phyloP scores from a whole-genome alignment of 53 echinoderm and acorn worm genomes.

The Holothuria leucospilota region DNA sequence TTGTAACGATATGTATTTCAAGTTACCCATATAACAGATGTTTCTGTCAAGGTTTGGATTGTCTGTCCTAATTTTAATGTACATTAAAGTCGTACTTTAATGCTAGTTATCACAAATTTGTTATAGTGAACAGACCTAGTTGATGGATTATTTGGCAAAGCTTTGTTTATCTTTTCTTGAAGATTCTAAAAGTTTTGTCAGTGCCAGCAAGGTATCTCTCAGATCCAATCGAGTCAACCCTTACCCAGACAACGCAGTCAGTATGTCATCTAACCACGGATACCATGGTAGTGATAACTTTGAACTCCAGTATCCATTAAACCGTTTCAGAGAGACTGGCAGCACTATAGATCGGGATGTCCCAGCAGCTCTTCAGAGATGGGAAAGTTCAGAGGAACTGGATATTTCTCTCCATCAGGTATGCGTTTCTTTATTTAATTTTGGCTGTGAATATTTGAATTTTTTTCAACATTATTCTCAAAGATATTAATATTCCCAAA shows the following conservation, averaged over 20 bases:
- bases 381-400: conserved; percentile 87
- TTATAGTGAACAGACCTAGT: too few species aligned
- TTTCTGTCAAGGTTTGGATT: too few species aligned
- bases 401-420: conserved; percentile 91
- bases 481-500: too few species aligned
- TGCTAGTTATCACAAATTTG: too few species aligned
- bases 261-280: conserved; percentile 52
- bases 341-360: conserved; percentile 41
- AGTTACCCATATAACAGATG: too few species aligned
- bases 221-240: conserved; percentile 45
- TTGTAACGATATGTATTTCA: too few species aligned
- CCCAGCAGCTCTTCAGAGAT: conserved; percentile 52
- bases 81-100: too few species aligned
- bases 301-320: conserved; percentile 38
- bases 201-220: conserved; percentile 35
- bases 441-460: too few species aligned
- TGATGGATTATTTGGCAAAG: too few species aligned
- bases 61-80: too few species aligned
- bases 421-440: not conserved
- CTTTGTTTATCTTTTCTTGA: not conserved
- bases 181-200: not conserved
- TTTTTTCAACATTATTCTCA: too few species aligned
- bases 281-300: not conserved
- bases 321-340: conserved; percentile 14
- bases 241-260: conserved; percentile 50